These are phyloP conservation scores for Drosophila nikananu DNA, from an alignment of 1,140 invertebrate species.

Conservation along the genomic window DNA sequence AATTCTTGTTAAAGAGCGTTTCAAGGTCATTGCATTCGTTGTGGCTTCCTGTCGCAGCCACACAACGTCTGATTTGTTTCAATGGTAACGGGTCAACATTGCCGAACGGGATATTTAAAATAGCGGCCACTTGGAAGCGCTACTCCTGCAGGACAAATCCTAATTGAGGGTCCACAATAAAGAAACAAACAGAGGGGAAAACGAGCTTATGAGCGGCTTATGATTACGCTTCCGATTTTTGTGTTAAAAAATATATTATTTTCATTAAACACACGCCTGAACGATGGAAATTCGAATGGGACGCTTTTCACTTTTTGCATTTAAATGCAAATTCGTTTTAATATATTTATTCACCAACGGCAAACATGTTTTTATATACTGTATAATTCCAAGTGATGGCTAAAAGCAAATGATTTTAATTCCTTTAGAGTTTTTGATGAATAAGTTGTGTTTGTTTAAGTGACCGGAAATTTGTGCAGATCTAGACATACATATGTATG, in stretches of 20 bases:
- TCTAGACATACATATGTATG: too few relatives aligned
- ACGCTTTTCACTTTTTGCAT: not conserved
- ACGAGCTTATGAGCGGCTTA: not conserved
- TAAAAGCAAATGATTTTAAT: constrained; percentile 3
- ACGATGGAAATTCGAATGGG: not conserved
- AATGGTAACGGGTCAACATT: not conserved
- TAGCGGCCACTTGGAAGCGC: not conserved
- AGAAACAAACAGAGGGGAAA: not conserved
- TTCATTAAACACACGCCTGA: not conserved
- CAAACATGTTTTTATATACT: not conserved
- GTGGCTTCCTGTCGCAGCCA: not conserved
- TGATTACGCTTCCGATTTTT: not conserved
- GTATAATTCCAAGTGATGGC: not conserved
- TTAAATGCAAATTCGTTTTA: constrained; percentile 21
- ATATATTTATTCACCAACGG: not conserved
- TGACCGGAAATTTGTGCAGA: not conserved
- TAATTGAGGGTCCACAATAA: not conserved
- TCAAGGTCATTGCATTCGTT: too few relatives aligned
- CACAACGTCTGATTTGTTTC: not conserved
- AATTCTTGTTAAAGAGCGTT: not conserved
- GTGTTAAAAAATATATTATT: not conserved
- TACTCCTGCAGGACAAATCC: not conserved
- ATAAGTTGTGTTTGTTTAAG: constrained; percentile 4
- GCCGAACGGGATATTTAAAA: not conserved
- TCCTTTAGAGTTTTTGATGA: not conserved